Percentiles rank a stretch among this genome's conserved stretches.
Conservation (phyloP, 2,113 vertebrate genomes). For the Rhineura floridana region DNA sequence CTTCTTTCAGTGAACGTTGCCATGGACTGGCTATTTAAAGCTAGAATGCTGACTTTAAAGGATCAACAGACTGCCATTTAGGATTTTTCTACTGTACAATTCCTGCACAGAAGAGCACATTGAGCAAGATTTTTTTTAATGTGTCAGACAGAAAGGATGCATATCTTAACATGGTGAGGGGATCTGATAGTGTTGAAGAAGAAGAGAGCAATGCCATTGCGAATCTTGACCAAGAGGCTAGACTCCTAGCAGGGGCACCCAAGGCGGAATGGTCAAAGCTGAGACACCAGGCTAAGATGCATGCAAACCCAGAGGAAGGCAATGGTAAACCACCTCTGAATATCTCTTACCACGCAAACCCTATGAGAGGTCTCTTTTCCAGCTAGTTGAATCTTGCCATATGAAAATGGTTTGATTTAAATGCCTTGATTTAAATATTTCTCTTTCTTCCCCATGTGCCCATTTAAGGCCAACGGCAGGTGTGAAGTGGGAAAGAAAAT, state of each 20-base stretch:
- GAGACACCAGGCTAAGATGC: too few species aligned
- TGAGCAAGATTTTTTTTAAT: background rate
- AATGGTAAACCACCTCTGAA: too few species aligned
- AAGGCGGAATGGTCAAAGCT: too few species aligned
- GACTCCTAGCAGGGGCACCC: too few species aligned
- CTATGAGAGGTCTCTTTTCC: too few species aligned
- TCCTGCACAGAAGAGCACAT: background rate
- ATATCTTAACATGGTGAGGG: too few species aligned
- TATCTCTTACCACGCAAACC: too few species aligned
- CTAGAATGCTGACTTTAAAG: background rate
- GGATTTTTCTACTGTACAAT: background rate
- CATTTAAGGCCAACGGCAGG: constrained; percentile 92
- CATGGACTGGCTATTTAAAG: background rate
- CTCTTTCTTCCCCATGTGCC: background rate
- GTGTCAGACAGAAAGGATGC: background rate
- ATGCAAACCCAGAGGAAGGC: too few species aligned
- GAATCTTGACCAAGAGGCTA: too few species aligned
- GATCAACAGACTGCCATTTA: background rate
- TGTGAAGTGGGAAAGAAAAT: constrained; percentile 99
- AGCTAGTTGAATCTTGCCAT: background rate
- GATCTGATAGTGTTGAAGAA: too few species aligned
- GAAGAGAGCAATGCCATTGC: too few species aligned
- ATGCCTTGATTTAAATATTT: constrained; percentile 10
- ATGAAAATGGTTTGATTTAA: background rate
- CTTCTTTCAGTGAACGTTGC: background rate